Conservation (phyloP, 1,140 invertebrate genomes). For the Agrypnia vestita region DNA sequence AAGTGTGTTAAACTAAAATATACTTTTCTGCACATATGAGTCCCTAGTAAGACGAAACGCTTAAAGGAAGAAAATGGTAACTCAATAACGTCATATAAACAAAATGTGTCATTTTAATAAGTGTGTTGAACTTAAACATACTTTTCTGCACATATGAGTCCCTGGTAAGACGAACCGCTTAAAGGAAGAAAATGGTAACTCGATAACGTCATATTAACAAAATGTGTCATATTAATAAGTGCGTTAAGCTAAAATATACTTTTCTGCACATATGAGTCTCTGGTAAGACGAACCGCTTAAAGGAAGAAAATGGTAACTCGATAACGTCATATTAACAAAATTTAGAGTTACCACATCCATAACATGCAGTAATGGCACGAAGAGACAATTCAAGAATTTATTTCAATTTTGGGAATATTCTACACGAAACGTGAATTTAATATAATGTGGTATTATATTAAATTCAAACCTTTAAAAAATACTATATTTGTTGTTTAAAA, state of each 20-base stretch:
- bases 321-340: too few relatives aligned
- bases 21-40: constrained; percentile 12
- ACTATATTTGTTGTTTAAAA: too few relatives aligned
- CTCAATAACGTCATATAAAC: too few relatives aligned
- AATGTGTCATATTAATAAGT: too few relatives aligned
- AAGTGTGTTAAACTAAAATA: constrained; percentile 19
- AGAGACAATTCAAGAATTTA: neutral
- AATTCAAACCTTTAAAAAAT: too few relatives aligned
- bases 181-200: too few relatives aligned
- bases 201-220: too few relatives aligned
- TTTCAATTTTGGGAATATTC: neutral
- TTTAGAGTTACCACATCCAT: too few relatives aligned
- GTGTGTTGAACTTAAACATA: constrained; percentile 15
- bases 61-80: too few relatives aligned
- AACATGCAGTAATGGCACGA: neutral
- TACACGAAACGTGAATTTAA: neutral
- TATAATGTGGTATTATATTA: too few relatives aligned
- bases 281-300: neutral
- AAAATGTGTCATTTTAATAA: too few relatives aligned
- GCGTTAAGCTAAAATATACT: constrained; percentile 16
- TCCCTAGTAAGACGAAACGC: neutral
- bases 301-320: too few relatives aligned
- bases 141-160: constrained; percentile 7
- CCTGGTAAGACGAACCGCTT: neutral
- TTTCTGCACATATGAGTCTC: constrained; percentile 6